A percentile compares a stretch with the other conserved stretches of the same genome.
These are phyloP conservation scores for Aldrovandia affinis DNA, from an alignment of 2,797 vertebrate species.

Conservation along the genomic window DNA sequence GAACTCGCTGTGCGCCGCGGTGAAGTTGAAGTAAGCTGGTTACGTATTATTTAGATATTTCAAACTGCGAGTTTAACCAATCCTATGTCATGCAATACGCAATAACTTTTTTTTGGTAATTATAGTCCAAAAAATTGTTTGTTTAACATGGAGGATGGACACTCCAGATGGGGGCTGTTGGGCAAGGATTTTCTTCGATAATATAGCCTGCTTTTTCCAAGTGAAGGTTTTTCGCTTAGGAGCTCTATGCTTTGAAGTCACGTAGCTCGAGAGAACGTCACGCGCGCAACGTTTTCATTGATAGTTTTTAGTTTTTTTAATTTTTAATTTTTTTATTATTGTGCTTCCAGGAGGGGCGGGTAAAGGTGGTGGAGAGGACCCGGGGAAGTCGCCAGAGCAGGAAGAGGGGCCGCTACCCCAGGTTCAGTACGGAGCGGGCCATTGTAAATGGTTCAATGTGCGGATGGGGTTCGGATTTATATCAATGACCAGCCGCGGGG, in stretches of 20 bases:
- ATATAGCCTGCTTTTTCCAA: not conserved
- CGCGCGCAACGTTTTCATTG: conserved; percentile 17
- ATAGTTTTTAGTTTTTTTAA: too few relatives aligned
- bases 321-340: conserved; percentile 33
- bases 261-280: not conserved
- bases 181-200: not conserved
- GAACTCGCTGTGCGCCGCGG: conserved; percentile 39
- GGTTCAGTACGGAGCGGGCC: conserved; percentile 88
- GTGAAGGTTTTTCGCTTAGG: not conserved
- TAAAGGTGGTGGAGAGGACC: conserved; percentile 90
- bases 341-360: conserved; percentile 86
- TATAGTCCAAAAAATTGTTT: not conserved
- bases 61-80: conserved; percentile 65
- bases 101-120: conserved; percentile 61
- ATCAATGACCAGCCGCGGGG: conserved; percentile 94
- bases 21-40: conserved; percentile 46
- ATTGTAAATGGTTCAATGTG: conserved; percentile 99
- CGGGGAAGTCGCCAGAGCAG: conserved; percentile 84
- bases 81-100: conserved; percentile 68
- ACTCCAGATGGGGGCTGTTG: not conserved
- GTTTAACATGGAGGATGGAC: conserved; percentile 20
- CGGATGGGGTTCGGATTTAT: conserved; percentile 99
- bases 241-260: not conserved
- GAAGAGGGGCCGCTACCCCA: conserved; percentile 84
- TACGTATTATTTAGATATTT: conserved; percentile 53